Evolutionary conservation across 2,797 vertebrate species (phyloP), one percentile per base, ranked within the genome.

Genomic region (Remorina albescens): DNA sequence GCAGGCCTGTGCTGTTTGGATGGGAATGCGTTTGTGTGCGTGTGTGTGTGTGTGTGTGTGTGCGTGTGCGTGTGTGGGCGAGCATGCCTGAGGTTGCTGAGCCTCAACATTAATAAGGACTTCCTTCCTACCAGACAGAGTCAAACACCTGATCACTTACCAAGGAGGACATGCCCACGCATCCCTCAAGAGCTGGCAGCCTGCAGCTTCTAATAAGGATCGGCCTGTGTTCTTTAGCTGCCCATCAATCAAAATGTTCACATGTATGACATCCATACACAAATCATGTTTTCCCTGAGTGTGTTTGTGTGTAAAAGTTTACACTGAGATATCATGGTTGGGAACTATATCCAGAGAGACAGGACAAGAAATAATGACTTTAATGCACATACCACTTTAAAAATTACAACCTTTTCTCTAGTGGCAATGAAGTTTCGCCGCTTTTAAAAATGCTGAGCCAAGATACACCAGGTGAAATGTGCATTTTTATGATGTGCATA

Each of bases 71-170:
- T 86, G 89, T 86, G 91, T 82, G 89, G 88, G 84, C 86, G 67
- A 62, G 90, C 87, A 89, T 92, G 89, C 88, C 86, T 93, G 91
- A 94, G 93, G 91, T 92, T 92, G 88, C 90, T 91, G 85, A 89
- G 90, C 86, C 81, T 92, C 74, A 74, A 88, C 88, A 90, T 92
- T 93, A 93, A 92, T 93, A 91, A 92, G 91, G 86, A 93, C 92
- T 94, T 94, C 93, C 94, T 94, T 94, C 92, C 92, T 92, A 84
- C 88, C 93, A 94, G 92, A 94, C 92, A 90, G 79, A 91, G 88
- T 93, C 88, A 90, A 93, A 93, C 93, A 91, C 88, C 90, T 92
- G 91, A 91, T 91, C 90, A 89, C 85, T 92, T 90, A 92, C 86
- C 83, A 81, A 71, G 80, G 83, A 89, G 79, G 89, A 92, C 88